phyloP scores from a whole-genome alignment of 2,888 invertebrate species.

The Drosophila birchii region DNA sequence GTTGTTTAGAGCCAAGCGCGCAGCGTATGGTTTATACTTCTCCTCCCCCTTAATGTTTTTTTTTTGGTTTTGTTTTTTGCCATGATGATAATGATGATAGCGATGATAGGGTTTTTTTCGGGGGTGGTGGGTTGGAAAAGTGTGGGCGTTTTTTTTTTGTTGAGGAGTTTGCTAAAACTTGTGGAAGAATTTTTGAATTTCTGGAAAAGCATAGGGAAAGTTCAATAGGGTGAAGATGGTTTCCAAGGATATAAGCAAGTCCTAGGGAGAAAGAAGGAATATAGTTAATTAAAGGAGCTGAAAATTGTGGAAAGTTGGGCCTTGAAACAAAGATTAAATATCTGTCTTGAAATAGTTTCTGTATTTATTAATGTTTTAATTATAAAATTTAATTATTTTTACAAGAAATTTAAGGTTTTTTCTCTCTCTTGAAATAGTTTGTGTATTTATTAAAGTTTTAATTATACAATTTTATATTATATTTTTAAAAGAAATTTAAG shows the following conservation, averaged over 20 bases:
- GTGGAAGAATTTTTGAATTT: conserved; percentile 63
- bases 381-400: neutral
- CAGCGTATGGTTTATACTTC: conserved; percentile 43
- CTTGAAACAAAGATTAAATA: neutral
- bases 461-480: neutral
- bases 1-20: conserved; percentile 72
- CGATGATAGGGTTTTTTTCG: conserved; percentile 16
- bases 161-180: conserved; percentile 57
- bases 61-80: neutral
- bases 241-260: neutral
- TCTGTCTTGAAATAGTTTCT: neutral
- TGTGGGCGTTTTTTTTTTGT: neutral
- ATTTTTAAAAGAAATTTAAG: too few relatives aligned
- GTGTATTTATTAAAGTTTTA: neutral
- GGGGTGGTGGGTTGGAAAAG: conserved; percentile 1
- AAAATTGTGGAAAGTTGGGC: neutral
- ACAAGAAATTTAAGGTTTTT: too few relatives aligned
- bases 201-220: conserved; percentile 2
- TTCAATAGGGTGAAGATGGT: conserved; percentile 7
- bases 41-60: neutral
- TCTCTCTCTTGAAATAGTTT: neutral
- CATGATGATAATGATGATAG: conserved; percentile 29
- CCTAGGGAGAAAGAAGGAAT: neutral
- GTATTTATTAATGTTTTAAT: neutral
- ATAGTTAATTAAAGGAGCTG: conserved; percentile 1